Percentiles rank a stretch among this genome's conserved stretches.
phyloP scores from a whole-genome alignment of 1,140 invertebrate species.

The Drosophila santomea region DNA sequence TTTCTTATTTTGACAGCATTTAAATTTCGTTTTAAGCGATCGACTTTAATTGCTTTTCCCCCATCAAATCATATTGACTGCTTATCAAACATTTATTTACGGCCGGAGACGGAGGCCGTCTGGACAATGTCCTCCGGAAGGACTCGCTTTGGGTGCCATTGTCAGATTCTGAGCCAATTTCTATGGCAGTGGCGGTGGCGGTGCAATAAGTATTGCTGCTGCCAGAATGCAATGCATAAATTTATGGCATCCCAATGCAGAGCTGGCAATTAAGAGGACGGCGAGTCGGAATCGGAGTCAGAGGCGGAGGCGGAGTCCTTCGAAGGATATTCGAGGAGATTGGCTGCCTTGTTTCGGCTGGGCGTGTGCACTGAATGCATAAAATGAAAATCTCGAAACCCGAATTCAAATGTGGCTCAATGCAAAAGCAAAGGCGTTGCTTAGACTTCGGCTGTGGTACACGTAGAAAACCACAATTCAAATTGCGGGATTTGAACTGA shows the following conservation, averaged over 20 bases:
- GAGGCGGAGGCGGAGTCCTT: neutral
- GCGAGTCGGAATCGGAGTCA: neutral
- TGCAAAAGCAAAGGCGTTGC: conserved; percentile 54
- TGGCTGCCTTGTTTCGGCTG: conserved; percentile 67
- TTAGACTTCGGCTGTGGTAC: conserved; percentile 28
- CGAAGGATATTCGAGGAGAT: conserved; percentile 49
- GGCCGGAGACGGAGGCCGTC: conserved; percentile 21
- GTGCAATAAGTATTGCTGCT: conserved; percentile 49
- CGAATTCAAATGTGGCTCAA: conserved; percentile 45
- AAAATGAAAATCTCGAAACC: conserved; percentile 71
- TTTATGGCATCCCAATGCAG: conserved; percentile 64
- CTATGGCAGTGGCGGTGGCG: conserved; percentile 10
- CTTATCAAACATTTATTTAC: conserved; percentile 80
- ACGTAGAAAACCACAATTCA: neutral
- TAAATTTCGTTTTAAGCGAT: conserved; percentile 23
- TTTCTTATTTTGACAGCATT: conserved; percentile 7
- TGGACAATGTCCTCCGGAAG: conserved; percentile 13
- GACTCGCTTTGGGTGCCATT: conserved; percentile 7
- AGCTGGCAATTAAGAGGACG: conserved; percentile 70
- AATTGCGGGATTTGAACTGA: neutral
- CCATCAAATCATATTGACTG: conserved; percentile 48
- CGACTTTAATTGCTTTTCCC: conserved; percentile 34
- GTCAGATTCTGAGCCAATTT: conserved; percentile 18
- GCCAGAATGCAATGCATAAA: conserved; percentile 78
- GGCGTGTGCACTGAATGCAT: conserved; percentile 76